A percentile compares a stretch with the other conserved stretches of the same genome.
Conservation (phyloP, 2,113 vertebrate genomes). For the Ramphastos sulfuratus region DNA sequence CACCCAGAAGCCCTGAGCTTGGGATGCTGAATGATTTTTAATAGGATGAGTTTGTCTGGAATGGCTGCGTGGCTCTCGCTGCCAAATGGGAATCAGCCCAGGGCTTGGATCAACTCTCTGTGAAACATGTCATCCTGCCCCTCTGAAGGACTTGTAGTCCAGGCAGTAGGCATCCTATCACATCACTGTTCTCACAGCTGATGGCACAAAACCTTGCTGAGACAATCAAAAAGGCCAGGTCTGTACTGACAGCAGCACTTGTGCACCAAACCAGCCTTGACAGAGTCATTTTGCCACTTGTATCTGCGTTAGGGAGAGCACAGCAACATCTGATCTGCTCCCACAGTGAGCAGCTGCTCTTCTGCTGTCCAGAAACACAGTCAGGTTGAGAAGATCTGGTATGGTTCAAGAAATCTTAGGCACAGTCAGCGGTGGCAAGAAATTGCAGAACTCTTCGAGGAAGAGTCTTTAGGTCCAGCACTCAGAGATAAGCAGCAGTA, state of each 20-base stretch:
- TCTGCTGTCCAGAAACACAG: neutral
- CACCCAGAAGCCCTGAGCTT: neutral
- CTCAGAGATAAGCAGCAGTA: conserved; percentile 27
- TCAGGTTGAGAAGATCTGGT: neutral
- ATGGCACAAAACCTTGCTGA: neutral
- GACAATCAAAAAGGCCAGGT: neutral
- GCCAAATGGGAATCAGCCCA: neutral
- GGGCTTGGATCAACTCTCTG: neutral
- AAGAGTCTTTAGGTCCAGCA: neutral
- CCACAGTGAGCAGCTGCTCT: neutral
- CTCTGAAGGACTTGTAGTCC: neutral
- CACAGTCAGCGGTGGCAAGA: neutral
- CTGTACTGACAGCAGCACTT: neutral
- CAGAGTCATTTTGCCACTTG: neutral
- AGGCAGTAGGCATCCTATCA: neutral
- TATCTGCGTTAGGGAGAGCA: neutral
- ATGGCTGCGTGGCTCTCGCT: neutral
- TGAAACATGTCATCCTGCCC: neutral
- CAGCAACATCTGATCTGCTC: neutral
- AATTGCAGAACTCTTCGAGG: neutral
- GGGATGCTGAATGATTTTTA: neutral
- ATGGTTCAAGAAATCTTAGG: neutral
- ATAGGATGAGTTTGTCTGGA: neutral
- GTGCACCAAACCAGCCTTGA: neutral
- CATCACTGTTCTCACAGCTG: neutral